Evolutionary conservation across 2,113 vertebrate species (phyloP), one percentile per base, ranked within the genome.

Genomic region (Stictonetta naevosa): DNA sequence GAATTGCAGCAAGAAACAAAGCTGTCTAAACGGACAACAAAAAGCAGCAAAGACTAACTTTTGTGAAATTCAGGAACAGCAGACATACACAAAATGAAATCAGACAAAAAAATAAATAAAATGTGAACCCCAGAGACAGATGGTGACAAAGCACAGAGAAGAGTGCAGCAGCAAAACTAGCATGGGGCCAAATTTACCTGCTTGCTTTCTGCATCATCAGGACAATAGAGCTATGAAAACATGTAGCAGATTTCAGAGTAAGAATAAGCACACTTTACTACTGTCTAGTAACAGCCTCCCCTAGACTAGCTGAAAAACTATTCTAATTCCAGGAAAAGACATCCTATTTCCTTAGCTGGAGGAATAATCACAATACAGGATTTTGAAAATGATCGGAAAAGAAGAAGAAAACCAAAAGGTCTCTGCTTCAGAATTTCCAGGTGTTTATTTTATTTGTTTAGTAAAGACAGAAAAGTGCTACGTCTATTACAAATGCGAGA

Each of bases 1-100:
- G 82, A 95, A 94, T 53, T 93, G 90, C 64, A 78, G 79, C 85
- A 90, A 38, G 48, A 96, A 94, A 95, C 92, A 95, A 96, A 92
- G 78, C 90, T 90, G 79, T 81, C 92, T 83, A 64, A 92, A 86
- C 0, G 8, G 73, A 93, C 72, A 88, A 94, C 82, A 93, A 93
- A 93, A 96, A 96, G 83, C 83, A 90, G 76, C 59, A 93, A 52
- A 95, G 67, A 90, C 67, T 56, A 94, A 95, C 56, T 59, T 81
- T 71, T 88, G 64, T 73, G 85, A 92, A 90, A 60, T 34, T 90
- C 28, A 67, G 63, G 34, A 96, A 83, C 59, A 91, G 81, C 81
- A 93, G 85, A 95, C 92, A 88, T 12, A 88, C 33, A 95, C 36
- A 92, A 86, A 92, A 94, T 64, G 90, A 71, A 87, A 72, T 62